Conservation (phyloP, 2,113 vertebrate species). For the Alethe diademata region DNA sequence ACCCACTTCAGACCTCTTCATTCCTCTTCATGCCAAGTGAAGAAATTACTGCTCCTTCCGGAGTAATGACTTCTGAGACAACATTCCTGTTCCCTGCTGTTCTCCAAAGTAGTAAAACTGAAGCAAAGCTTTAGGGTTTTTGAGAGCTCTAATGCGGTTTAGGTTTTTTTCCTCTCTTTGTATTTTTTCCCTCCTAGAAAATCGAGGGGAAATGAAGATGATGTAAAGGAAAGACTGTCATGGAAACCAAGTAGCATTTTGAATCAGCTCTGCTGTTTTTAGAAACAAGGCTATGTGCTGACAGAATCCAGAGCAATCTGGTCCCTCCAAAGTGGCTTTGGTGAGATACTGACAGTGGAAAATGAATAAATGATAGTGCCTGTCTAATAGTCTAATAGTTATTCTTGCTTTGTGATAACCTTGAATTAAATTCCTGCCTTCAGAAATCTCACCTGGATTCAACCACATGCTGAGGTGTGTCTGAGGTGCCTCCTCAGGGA, state of each 20-base stretch:
- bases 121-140: neutral
- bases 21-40: neutral
- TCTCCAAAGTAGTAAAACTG: neutral
- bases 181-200: neutral
- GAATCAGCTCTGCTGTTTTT: neutral
- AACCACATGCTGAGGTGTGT: neutral
- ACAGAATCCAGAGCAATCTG: conserved; percentile 8
- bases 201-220: neutral
- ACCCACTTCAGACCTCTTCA: neutral
- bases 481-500: neutral
- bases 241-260: conserved; percentile 11
- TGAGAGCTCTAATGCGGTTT: neutral
- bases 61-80: neutral
- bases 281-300: neutral
- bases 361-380: neutral
- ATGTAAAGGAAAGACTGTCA: neutral
- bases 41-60: neutral
- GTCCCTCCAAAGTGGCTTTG: neutral
- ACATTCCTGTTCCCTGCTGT: neutral
- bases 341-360: neutral
- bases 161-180: neutral
- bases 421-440: neutral
- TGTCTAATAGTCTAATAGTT: neutral
- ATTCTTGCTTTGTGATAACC: neutral
- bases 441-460: neutral